Conservation (phyloP, 2,888 invertebrate species). For the Habroteleia sp. region DNA sequence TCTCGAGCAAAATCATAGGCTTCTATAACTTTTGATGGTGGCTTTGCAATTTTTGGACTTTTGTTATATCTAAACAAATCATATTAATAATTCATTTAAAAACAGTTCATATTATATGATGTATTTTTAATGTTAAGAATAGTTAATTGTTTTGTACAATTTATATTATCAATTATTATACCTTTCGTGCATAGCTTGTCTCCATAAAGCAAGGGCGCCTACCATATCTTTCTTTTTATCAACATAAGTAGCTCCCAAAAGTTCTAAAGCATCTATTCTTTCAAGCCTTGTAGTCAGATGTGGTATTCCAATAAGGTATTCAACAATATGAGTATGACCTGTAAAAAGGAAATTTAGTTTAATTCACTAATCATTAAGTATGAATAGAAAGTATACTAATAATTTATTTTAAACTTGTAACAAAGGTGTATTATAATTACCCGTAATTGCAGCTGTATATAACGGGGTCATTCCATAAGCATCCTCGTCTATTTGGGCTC, state of each 20-base stretch:
- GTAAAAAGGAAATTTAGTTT: no score
- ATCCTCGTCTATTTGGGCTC: slow-evolving; percentile 96
- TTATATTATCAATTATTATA: slow-evolving; percentile 72
- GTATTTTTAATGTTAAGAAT: no score
- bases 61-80: slow-evolving; percentile 83
- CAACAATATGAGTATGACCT: slow-evolving; percentile 96
- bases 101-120: neutral
- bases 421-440: no score
- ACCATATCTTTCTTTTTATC: slow-evolving; percentile 97
- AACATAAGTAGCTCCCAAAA: slow-evolving; percentile 97
- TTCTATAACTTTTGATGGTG: slow-evolving; percentile 87
- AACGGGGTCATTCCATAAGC: slow-evolving; percentile 98
- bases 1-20: slow-evolving; percentile 95
- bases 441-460: slow-evolving; percentile 93
- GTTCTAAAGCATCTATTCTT: slow-evolving; percentile 93
- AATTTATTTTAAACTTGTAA: no score
- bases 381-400: no score
- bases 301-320: slow-evolving; percentile 88
- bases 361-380: no score
- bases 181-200: slow-evolving; percentile 94
- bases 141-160: neutral
- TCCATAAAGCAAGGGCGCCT: slow-evolving; percentile 93
- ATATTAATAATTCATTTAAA: neutral
- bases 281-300: slow-evolving; percentile 88
- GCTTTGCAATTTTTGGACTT: slow-evolving; percentile 88